Conservation (phyloP, 1,140 invertebrate genomes). For the Pachyrhynchus sulphureomaculatus region DNA sequence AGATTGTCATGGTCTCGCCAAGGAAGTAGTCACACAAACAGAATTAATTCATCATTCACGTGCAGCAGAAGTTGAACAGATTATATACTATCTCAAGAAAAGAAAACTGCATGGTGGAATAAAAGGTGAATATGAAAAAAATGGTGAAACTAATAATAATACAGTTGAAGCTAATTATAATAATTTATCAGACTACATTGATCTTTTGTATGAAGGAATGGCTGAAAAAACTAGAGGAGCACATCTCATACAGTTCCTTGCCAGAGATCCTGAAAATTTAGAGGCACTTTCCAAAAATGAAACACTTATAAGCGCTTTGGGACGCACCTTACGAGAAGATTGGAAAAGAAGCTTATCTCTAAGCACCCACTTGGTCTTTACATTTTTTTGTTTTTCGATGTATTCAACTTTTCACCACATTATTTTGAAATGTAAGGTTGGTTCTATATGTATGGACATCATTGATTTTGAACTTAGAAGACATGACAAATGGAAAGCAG, state of each 20-base stretch:
- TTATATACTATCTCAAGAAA: slow-evolving; percentile 90
- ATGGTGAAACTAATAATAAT: slow-evolving; percentile 17
- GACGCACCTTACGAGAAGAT: slow-evolving; percentile 93
- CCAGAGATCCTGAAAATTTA: slow-evolving; percentile 91
- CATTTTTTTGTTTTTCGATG: slow-evolving; percentile 97
- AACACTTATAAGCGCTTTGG: slow-evolving; percentile 91
- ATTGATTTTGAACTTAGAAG: slow-evolving; percentile 91
- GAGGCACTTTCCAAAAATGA: slow-evolving; percentile 92
- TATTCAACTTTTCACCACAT: slow-evolving; percentile 94
- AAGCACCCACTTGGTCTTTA: slow-evolving; percentile 94
- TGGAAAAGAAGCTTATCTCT: slow-evolving; percentile 95
- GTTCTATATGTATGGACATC: slow-evolving; percentile 94
- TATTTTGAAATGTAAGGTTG: slow-evolving; percentile 89
- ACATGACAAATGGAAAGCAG: slow-evolving; percentile 91
- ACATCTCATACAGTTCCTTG: slow-evolving; percentile 85
- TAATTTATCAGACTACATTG: slow-evolving; percentile 91
- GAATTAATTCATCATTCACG: slow-evolving; percentile 84
- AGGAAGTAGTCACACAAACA: slow-evolving; percentile 87
- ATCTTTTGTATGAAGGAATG: slow-evolving; percentile 95
- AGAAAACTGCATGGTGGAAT: slow-evolving; percentile 57
- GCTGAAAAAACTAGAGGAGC: slow-evolving; percentile 91
- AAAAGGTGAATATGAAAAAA: slow-evolving; percentile 38
- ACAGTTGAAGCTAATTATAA: slow-evolving; percentile 65
- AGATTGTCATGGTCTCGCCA: slow-evolving; percentile 76
- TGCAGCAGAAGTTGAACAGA: slow-evolving; percentile 82